Base-by-base conservation (phyloP, 2,888 invertebrate genomes). In the Trissoscelio sp. region DNA sequence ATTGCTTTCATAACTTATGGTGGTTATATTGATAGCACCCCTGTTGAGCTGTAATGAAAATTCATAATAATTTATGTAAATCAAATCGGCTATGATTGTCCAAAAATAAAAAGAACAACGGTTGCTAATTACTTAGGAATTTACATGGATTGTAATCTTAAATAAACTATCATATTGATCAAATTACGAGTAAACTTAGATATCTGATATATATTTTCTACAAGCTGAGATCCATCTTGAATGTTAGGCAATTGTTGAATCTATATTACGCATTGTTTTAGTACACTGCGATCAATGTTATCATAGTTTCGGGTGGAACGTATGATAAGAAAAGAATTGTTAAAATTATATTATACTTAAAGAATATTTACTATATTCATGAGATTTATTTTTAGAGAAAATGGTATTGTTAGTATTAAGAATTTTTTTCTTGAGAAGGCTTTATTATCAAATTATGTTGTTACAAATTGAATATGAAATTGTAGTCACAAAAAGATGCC, bases 1-100 rank as follows among this genome's bases (percentile, higher is more conserved):
- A 62, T 46, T 0, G 62, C 31, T 9, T 62, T 31, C 16, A 6
- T 46, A 2, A 62, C 62, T 6, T 62, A 44, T 18, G 62, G 62
- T 7, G 46, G 62, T 18, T 62, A 62, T 24, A 31, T 2, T 0
- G 46, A 62, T 18, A 62, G 62, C 9, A n/a, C 46, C 1, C 62
- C 62, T 28, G 2, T 18, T 0, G 3, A 62, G 1, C 46, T 16
- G 11, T 0, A 0, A 14, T 60, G 3, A 60, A 60, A 60, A 60
- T 60, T 11, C 60, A 60, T 14, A 14, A 12, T 12, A n/a, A 4
- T 22, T 2, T 0, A 1, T 60, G 60, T 42, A n/a, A n/a, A 42
- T 2, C 0, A 2, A 2, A 6, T 12, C 42, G 20, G n/a, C 22
- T 58, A 24, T 24, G 18, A 58, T 16, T 42, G 42, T 14, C 12